A percentile compares a stretch with the other conserved stretches of the same genome.
phyloP scores from a whole-genome alignment of 2,113 vertebrate species.

The Tauraco erythrolophus region DNA sequence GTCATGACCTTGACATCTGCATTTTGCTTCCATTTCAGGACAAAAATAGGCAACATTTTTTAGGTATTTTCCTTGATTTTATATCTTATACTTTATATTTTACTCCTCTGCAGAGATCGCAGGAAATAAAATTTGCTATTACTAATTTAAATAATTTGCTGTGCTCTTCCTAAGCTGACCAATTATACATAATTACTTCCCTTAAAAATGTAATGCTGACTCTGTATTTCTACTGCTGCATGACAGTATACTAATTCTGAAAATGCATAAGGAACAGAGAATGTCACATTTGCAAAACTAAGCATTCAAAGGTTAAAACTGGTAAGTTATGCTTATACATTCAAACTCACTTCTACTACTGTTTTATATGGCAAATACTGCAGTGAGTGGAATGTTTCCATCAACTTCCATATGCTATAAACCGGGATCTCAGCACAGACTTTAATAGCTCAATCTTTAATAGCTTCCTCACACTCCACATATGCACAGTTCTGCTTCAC shows the following conservation, averaged over 20 bases:
- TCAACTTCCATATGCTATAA: not conserved
- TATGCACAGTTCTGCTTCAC: slow-evolving; percentile 14
- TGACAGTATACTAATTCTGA: not conserved
- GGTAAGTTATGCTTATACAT: not conserved
- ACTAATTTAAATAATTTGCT: not conserved
- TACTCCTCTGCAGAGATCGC: not conserved
- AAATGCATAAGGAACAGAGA: not conserved
- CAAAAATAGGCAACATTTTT: not conserved
- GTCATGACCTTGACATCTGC: not conserved
- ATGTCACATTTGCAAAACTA: not conserved
- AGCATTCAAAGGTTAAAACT: not conserved
- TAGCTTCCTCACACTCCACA: not conserved
- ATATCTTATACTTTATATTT: not conserved
- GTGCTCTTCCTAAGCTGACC: not conserved
- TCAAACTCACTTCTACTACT: not conserved
- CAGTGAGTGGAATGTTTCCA: not conserved
- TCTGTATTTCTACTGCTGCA: not conserved
- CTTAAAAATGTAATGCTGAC: not conserved
- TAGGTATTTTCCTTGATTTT: not conserved
- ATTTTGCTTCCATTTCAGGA: not conserved
- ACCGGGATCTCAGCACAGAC: not conserved
- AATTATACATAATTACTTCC: not conserved
- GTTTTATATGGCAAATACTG: not conserved
- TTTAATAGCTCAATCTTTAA: slow-evolving; percentile 29
- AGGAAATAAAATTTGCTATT: not conserved